Conservation (phyloP, 2,113 vertebrate genomes). For the Echinops telfairi region DNA sequence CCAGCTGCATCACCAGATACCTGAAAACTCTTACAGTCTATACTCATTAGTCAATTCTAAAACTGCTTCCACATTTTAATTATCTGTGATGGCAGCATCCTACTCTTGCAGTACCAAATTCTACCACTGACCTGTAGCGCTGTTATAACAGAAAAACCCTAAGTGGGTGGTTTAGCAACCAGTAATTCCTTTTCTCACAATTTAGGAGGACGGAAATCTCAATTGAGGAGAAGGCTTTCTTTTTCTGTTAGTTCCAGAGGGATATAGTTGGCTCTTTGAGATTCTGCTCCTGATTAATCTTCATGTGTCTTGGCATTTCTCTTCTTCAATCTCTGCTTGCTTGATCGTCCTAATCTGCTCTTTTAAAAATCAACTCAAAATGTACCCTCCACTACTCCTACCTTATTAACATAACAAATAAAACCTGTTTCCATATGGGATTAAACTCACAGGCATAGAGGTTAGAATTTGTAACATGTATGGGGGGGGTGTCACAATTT, state of each 20-base stretch:
- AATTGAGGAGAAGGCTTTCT: background rate
- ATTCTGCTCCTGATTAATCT: background rate
- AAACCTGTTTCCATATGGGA: background rate
- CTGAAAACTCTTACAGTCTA: background rate
- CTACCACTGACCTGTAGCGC: background rate
- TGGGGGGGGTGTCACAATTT: background rate
- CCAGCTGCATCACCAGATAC: too few relatives aligned
- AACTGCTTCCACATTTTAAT: background rate
- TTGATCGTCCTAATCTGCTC: background rate
- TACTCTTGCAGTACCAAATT: background rate
- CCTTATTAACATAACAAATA: background rate
- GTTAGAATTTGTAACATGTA: background rate
- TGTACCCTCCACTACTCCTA: background rate
- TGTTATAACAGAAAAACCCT: background rate
- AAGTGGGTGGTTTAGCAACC: background rate
- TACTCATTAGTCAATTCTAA: background rate
- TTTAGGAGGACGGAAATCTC: background rate
- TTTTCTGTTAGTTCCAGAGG: background rate
- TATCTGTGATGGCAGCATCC: background rate
- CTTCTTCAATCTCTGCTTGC: background rate
- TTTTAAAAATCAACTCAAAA: background rate
- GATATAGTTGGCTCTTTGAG: background rate
- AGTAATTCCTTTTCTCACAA: background rate
- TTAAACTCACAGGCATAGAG: background rate
- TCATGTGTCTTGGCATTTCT: background rate